Conservation (phyloP, 2,888 invertebrate genomes). For the Tridacna crocea region DNA sequence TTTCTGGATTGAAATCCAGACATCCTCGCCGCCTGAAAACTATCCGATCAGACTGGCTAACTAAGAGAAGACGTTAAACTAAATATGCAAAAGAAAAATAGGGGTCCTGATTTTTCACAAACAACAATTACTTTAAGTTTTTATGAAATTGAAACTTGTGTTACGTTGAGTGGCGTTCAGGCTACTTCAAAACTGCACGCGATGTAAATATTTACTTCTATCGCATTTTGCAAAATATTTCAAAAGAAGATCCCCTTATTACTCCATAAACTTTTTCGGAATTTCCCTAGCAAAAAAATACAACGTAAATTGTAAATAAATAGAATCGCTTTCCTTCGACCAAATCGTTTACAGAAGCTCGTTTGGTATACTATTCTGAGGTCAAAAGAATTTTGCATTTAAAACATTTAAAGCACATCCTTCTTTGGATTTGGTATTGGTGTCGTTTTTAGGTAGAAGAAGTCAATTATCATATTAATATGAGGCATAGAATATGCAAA, state of each 20-base stretch:
- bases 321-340: too few relatives aligned
- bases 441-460: too few relatives aligned
- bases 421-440: too few relatives aligned
- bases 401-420: too few relatives aligned
- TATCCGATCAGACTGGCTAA: neutral
- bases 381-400: too few relatives aligned
- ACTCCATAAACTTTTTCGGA: neutral
- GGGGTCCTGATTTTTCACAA: neutral
- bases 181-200: neutral
- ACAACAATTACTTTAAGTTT: conserved; percentile 11
- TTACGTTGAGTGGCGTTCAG: neutral
- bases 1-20: neutral
- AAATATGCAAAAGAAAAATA: neutral
- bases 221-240: neutral
- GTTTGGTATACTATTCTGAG: too few relatives aligned
- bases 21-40: neutral
- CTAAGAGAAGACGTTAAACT: neutral
- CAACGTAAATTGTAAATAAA: neutral
- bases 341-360: too few relatives aligned
- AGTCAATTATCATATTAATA: too few relatives aligned
- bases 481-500: too few relatives aligned
- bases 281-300: conserved; percentile 15
- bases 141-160: neutral
- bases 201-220: neutral
- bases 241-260: neutral